These are phyloP conservation scores for Tenodera sinensis DNA, from an alignment of 2,888 invertebrate genomes.

Conservation along the genomic window DNA sequence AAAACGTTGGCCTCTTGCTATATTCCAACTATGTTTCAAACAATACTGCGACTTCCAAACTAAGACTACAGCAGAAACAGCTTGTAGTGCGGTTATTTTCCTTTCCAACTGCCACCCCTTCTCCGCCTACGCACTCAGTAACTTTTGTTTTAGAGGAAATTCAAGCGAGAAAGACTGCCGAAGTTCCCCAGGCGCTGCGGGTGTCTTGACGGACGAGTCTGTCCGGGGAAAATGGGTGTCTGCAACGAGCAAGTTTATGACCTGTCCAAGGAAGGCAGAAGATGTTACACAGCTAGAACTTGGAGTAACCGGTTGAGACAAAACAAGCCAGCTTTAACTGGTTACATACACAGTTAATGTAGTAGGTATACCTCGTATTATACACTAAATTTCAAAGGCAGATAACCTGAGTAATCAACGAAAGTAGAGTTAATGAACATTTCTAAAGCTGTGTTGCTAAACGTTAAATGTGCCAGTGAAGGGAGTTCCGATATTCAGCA, in stretches of 20 bases:
- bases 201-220: background rate
- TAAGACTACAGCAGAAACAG: background rate
- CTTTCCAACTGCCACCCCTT: background rate
- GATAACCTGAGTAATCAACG: too few relatives aligned
- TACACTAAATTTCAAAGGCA: too few relatives aligned
- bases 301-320: too few relatives aligned
- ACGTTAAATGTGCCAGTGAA: too few relatives aligned
- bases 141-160: constrained; percentile 5
- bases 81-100: background rate
- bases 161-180: background rate
- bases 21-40: background rate
- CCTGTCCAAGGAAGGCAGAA: background rate
- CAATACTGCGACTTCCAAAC: background rate
- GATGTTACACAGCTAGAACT: background rate
- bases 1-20: background rate
- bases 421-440: too few relatives aligned
- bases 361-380: too few relatives aligned
- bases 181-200: background rate
- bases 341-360: too few relatives aligned
- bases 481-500: too few relatives aligned
- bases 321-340: too few relatives aligned
- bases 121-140: background rate
- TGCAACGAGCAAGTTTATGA: background rate
- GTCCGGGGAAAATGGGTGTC: background rate
- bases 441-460: too few relatives aligned